Conservation (phyloP, 2,797 vertebrate species). For the Falco biarmicus region DNA sequence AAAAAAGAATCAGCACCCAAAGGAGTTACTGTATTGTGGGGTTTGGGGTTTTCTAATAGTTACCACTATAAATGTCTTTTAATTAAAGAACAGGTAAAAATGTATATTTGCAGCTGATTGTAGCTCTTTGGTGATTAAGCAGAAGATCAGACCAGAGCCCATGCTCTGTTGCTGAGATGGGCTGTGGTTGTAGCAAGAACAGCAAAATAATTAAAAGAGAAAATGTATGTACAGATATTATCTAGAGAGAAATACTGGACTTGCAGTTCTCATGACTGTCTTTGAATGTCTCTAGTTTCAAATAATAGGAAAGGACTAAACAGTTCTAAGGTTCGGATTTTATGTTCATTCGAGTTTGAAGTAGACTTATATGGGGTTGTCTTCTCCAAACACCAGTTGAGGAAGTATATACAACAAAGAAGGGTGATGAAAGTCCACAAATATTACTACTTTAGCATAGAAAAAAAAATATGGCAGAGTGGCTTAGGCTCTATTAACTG, state of each 20-base stretch:
- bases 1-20: background rate
- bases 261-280: background rate
- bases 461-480: background rate
- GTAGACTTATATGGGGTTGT: background rate
- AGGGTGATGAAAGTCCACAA: background rate
- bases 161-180: background rate
- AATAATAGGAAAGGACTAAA: background rate
- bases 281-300: background rate
- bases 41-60: rapidly evolving
- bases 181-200: background rate
- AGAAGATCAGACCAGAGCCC: background rate
- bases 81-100: background rate
- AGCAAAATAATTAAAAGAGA: background rate
- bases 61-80: background rate
- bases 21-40: rapidly evolving
- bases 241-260: background rate
- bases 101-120: background rate
- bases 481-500: background rate
- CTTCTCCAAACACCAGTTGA: background rate
- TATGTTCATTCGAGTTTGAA: background rate
- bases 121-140: background rate
- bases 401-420: background rate
- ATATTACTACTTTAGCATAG: background rate
- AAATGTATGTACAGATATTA: background rate
- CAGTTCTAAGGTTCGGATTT: background rate